Percentiles rank a stretch among this genome's conserved stretches.
Conservation (phyloP, 2,113 vertebrate species). For the Phalacrocorax carbo region DNA sequence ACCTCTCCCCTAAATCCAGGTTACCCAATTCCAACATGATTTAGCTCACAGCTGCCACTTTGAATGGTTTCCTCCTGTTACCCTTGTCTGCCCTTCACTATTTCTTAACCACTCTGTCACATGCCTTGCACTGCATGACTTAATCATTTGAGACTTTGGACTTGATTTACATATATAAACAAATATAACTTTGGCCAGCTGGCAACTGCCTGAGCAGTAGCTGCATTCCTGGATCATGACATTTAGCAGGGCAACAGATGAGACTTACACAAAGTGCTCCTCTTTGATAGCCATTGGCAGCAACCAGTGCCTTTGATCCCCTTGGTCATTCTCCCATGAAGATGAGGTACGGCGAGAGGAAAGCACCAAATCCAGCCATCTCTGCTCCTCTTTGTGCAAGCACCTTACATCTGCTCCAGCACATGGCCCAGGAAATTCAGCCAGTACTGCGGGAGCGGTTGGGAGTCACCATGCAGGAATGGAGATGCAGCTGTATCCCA, state of each 20-base stretch:
- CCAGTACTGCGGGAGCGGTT: not conserved
- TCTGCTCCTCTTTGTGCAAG: not conserved
- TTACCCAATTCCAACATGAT: constrained; percentile 32
- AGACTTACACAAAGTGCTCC: not conserved
- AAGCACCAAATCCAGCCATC: not conserved
- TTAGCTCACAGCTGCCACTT: constrained; percentile 22
- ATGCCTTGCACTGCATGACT: constrained; percentile 10
- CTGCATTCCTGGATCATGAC: constrained; percentile 31
- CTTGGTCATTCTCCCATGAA: not conserved
- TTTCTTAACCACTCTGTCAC: constrained; percentile 25
- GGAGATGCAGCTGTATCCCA: not conserved
- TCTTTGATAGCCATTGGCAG: not conserved
- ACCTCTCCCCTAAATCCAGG: constrained; percentile 54
- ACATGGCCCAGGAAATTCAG: not conserved
- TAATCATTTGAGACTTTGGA: not conserved
- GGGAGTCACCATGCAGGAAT: not conserved
- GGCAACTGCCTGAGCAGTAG: not conserved
- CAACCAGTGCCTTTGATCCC: not conserved
- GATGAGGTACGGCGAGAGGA: not conserved
- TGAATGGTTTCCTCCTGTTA: constrained; percentile 17
- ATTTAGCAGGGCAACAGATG: not conserved
- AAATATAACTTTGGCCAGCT: constrained; percentile 38
- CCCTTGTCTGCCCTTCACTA: not conserved
- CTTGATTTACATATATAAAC: constrained; percentile 45
- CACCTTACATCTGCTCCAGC: not conserved